A percentile compares a stretch with the other conserved stretches of the same genome.
phyloP scores from a whole-genome alignment of 2,888 invertebrate species.

The Pollenia griseotomentosa region DNA sequence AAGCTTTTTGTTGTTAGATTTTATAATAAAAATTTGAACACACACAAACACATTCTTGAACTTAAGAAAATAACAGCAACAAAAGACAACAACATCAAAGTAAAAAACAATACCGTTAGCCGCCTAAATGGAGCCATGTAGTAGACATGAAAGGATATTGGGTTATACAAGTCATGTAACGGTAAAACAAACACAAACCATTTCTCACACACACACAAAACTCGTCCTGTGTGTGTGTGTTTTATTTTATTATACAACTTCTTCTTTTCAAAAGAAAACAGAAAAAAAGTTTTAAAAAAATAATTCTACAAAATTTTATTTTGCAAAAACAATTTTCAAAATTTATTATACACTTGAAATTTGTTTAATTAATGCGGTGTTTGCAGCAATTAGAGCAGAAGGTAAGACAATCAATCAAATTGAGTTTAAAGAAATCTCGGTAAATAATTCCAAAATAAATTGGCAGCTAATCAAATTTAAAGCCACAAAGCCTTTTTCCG shows the following conservation, averaged over 20 bases:
- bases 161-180: slow-evolving; percentile 31
- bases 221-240: neutral
- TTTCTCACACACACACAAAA: too few relatives aligned
- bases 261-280: neutral
- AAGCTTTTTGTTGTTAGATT: slow-evolving; percentile 60
- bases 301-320: neutral
- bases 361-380: slow-evolving; percentile 34
- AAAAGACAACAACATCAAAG: slow-evolving; percentile 38
- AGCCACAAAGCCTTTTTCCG: too few relatives aligned
- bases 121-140: slow-evolving; percentile 72
- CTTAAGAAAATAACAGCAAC: slow-evolving; percentile 27
- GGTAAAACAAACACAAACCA: neutral
- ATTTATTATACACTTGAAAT: neutral
- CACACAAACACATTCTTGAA: neutral
- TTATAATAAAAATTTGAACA: neutral
- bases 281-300: neutral
- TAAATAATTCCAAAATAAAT: too few relatives aligned
- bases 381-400: slow-evolving; percentile 45
- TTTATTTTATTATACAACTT: slow-evolving; percentile 33
- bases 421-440: neutral
- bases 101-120: slow-evolving; percentile 51
- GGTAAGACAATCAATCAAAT: slow-evolving; percentile 4
- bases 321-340: neutral
- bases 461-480: too few relatives aligned
- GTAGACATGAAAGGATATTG: slow-evolving; percentile 66